Percentiles rank a stretch among this genome's conserved stretches.
phyloP scores from a whole-genome alignment of 1,140 invertebrate species.

The Eumeta japonica region DNA sequence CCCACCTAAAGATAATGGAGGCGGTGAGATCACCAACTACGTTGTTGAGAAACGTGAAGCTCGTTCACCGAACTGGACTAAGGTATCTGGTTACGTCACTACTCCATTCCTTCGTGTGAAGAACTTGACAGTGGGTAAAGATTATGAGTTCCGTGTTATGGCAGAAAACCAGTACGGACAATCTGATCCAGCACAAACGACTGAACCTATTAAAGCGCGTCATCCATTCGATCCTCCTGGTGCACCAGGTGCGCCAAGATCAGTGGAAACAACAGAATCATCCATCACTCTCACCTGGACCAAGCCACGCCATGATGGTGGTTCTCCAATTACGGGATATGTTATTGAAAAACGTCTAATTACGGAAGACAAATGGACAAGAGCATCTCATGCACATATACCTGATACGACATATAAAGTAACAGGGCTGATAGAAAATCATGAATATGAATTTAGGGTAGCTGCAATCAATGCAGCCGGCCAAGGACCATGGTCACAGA shows the following conservation, averaged over 20 bases:
- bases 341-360: slow-evolving; percentile 88
- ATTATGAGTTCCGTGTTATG: slow-evolving; percentile 97
- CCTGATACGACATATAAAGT: slow-evolving; percentile 81
- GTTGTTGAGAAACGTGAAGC: slow-evolving; percentile 92
- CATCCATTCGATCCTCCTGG: slow-evolving; percentile 95
- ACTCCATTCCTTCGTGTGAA: slow-evolving; percentile 85
- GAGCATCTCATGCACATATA: slow-evolving; percentile 79
- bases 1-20: slow-evolving; percentile 93
- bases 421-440: slow-evolving; percentile 87
- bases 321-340: slow-evolving; percentile 87
- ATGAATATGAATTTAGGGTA: slow-evolving; percentile 96
- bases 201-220: slow-evolving; percentile 87
- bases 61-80: slow-evolving; percentile 78
- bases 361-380: slow-evolving; percentile 89
- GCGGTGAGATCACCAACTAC: slow-evolving; percentile 94
- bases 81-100: slow-evolving; percentile 89
- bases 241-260: slow-evolving; percentile 82
- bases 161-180: slow-evolving; percentile 96
- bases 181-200: slow-evolving; percentile 86
- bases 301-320: slow-evolving; percentile 91
- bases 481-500: slow-evolving; percentile 86
- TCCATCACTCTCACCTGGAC: slow-evolving; percentile 93
- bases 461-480: slow-evolving; percentile 95
- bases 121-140: slow-evolving; percentile 85
- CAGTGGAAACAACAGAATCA: slow-evolving; percentile 86